Conservation (phyloP, 1,140 invertebrate species). For the Drosophila santomea region DNA sequence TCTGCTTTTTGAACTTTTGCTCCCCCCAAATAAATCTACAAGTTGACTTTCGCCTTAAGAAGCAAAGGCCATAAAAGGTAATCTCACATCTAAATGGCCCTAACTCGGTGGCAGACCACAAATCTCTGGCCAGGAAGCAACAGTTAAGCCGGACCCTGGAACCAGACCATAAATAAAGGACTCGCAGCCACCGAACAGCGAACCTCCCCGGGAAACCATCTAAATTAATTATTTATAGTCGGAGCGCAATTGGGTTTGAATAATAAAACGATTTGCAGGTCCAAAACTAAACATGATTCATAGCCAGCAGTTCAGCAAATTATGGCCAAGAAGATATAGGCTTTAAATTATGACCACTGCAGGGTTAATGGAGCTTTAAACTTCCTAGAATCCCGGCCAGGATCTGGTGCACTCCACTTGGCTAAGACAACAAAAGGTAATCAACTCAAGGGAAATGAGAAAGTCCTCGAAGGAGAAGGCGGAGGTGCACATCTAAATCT, state of each 20-base stretch:
- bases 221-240: slow-evolving; percentile 83
- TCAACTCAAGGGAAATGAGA: slow-evolving; percentile 8
- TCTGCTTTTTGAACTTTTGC: not conserved
- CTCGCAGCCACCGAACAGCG: not conserved
- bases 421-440: slow-evolving; percentile 38
- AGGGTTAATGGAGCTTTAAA: slow-evolving; percentile 45
- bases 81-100: slow-evolving; percentile 69
- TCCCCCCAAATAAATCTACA: slow-evolving; percentile 4
- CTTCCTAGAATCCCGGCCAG: not conserved
- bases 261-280: slow-evolving; percentile 80
- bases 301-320: slow-evolving; percentile 32
- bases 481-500: slow-evolving; percentile 57
- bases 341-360: slow-evolving; percentile 67
- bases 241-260: slow-evolving; percentile 69
- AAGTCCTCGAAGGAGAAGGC: not conserved
- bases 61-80: slow-evolving; percentile 53
- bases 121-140: slow-evolving; percentile 65
- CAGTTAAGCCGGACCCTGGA: slow-evolving; percentile 52
- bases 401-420: slow-evolving; percentile 10
- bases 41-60: slow-evolving; percentile 19
- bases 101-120: slow-evolving; percentile 46
- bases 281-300: slow-evolving; percentile 71
- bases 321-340: slow-evolving; percentile 60
- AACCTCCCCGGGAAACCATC: slow-evolving; percentile 44
- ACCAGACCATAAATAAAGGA: slow-evolving; percentile 60